Evolutionary conservation across 1,140 invertebrate genomes (phyloP), one percentile per base, ranked within the genome.

Genomic region (Sinella curviseta): DNA sequence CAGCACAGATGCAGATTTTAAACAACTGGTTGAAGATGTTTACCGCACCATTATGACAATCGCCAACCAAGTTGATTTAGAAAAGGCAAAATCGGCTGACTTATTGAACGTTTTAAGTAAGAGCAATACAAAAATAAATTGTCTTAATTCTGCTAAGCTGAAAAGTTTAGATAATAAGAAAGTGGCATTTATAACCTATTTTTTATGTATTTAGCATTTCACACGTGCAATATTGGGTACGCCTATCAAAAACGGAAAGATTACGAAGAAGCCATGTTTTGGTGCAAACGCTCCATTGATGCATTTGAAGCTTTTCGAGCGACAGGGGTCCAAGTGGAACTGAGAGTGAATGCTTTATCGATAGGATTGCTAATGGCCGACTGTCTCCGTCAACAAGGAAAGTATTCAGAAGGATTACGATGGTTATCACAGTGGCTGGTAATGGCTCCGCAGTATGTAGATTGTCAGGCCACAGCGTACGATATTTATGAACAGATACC

Each of bases 171-270:
- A 17, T 60, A 17, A 17, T n/a, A 60, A 12, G 4, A 48, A 48
- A 4, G 39, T 60, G 55, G 12, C 3, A n/a, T n/a, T n/a, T n/a
- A n/a, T 60, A 24, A n/a, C n/a, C n/a, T n/a, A n/a, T 60, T 31
- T 33, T 8, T 33, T 33, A 14, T 70, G 30, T 12, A 30, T 31
- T 70, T 70, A 70, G 65, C 31, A 16, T 70, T 70, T 12, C 65
- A 70, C 8, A 70, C 65, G 12, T 70, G 65, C 65, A 70, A 70
- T 33, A 70, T 70, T 70, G 65, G 65, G 14, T 70, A 70, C 31
- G 65, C 26, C 31, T 70, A 70, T 30, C 74, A 75, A 48, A 75
- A 75, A 35, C 74, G 74, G 24, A 75, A 75, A 26, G 24, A 28
- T 26, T 75, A 75, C 28, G 24, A 16, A 24, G 74, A 75, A 75